These are phyloP conservation scores for Apostichopus leukothele DNA, from an alignment of 53 echinoderm and acorn worm species.

Conservation along the genomic window DNA sequence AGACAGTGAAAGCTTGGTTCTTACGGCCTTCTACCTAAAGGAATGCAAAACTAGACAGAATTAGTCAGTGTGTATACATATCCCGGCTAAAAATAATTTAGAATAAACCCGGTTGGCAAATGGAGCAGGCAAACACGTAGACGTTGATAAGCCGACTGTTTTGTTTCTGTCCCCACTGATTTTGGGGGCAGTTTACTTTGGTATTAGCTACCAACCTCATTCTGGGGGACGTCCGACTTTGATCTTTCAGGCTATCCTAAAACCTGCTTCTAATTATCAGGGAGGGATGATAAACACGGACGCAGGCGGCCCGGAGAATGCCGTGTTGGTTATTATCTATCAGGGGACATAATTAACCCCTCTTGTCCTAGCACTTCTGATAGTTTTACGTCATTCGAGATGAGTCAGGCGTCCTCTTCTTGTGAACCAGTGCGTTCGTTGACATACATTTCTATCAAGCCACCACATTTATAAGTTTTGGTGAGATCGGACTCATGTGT, in stretches of 20 bases:
- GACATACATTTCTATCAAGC: no score
- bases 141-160: not conserved
- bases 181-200: not conserved
- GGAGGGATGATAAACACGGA: conserved; percentile 8
- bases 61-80: not conserved
- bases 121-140: not conserved
- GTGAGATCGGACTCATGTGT: no score
- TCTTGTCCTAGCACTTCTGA: not conserved
- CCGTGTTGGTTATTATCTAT: not conserved
- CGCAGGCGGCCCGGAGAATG: not conserved
- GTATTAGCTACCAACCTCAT: not conserved
- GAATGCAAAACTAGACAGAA: not conserved
- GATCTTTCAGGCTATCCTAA: conserved; percentile 14
- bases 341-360: conserved; percentile 4
- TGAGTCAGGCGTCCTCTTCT: not conserved
- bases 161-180: not conserved
- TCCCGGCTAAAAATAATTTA: not conserved
- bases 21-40: not conserved
- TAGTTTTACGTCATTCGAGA: conserved; percentile 3
- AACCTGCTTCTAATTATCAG: conserved; percentile 20
- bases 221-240: conserved; percentile 2
- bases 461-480: no score
- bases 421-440: not conserved
- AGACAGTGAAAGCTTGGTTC: no score
- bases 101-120: not conserved